Evolutionary conservation across 2,113 vertebrate species (phyloP).

Genomic region (Etheostoma spectabile): DNA sequence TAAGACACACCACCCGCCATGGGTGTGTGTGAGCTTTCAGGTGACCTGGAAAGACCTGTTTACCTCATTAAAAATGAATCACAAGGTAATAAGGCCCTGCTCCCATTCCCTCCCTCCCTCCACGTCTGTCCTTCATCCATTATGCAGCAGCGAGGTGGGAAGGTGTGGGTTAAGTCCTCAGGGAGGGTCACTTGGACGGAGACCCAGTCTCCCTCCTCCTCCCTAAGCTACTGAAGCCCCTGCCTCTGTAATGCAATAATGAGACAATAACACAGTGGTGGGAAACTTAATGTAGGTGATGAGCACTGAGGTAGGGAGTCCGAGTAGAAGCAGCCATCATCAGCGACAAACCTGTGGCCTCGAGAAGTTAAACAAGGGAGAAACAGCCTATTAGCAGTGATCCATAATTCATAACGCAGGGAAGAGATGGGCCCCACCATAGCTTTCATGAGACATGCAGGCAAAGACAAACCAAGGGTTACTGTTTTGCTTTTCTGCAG

Average conservation of each 20-base stretch:
- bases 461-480: conserved; percentile 19
- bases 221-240: conserved; percentile 25
- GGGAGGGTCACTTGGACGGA: conserved; percentile 78
- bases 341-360: conserved; percentile 42
- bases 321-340: conserved; percentile 36
- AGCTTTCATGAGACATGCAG: conserved; percentile 29
- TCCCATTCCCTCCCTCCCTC: conserved; percentile 35
- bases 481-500: conserved; percentile 17
- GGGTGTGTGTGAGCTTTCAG: conserved; percentile 61
- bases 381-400: conserved; percentile 69
- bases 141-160: conserved; percentile 78
- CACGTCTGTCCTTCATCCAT: conserved; percentile 81
- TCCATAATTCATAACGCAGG: conserved; percentile 77
- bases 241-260: conserved; percentile 55
- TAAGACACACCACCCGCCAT: conserved; percentile 68
- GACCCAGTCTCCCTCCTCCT: conserved; percentile 35
- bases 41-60: conserved; percentile 85
- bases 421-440: conserved; percentile 30
- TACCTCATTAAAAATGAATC: conserved; percentile 86
- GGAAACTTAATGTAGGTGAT: conserved; percentile 52
- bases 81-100: conserved; percentile 79
- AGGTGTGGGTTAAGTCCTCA: conserved; percentile 69
- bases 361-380: conserved; percentile 68
- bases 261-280: conserved; percentile 66
- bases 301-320: conserved; percentile 35